Evolutionary conservation across 2,797 vertebrate genomes (phyloP), one percentile per base, ranked within the genome.

Genomic region (Enteromius trimaculatus): DNA sequence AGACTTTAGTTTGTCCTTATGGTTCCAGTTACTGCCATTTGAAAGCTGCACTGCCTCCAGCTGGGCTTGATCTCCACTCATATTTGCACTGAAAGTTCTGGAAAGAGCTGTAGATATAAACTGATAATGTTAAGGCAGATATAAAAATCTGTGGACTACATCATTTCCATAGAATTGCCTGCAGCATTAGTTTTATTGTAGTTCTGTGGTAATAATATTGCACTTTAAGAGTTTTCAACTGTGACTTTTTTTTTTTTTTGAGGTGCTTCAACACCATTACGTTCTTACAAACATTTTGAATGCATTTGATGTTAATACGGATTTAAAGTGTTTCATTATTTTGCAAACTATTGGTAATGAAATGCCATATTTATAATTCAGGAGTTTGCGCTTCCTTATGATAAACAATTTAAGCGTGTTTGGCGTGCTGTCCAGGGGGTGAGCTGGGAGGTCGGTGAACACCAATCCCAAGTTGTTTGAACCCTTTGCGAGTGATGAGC

Each of bases 1-100:
- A 39, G 26, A 77, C 72, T 47, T 70, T 62, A 26, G 72, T 44
- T 68, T 86, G 85, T 76, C 44, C 86, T 68, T 77, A 79, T 84
- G 89, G 86, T 83, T 89, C 86, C 87, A 70, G 88, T 91, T 82
- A n/a, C 65, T 81, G 85, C 81, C 82, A 86, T 88, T 86, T 80
- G 85, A 91, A 88, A 86, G 86, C 86, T 84, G 77, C 86, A 89
- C 89, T 87, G 86, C 88, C 90, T 87, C 90, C 91, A 94, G 91
- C 90, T 91, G 91, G 88, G 87, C 86, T 86, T 86, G 88, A 91
- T 91, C 90, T 90, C 87, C 74, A 85, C 86, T 89, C 81, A 76
- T 81, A 85, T 91, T 88, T 91, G 88, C 86, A 79, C 85, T 89
- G 91, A 91, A 92, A 90, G 53, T 80, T 66, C 65, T 86, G 85